Conservation (phyloP, 30 jellyfish, hydroid and myxozoan species). For the Clytia hemisphaerica region DNA sequence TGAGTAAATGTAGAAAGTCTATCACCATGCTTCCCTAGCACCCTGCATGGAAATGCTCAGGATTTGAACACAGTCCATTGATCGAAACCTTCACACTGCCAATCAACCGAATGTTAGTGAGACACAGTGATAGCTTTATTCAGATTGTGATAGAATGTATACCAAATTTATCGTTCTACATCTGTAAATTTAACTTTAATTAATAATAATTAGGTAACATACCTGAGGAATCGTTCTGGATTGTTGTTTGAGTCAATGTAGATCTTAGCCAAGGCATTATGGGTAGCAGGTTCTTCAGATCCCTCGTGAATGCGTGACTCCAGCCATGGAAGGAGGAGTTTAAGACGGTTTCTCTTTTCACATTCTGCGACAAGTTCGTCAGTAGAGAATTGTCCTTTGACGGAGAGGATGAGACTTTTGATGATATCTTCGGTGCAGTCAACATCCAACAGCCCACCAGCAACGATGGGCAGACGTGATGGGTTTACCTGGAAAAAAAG, state of each 20-base stretch:
- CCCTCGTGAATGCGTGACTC: conserved; percentile 96
- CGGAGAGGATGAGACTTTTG: conserved; percentile 86
- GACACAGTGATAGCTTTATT: no score
- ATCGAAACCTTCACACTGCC: no score
- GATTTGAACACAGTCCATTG: no score
- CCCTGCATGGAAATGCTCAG: no score
- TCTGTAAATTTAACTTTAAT: not conserved
- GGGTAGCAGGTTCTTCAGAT: conserved; percentile 99
- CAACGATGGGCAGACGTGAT: conserved; percentile 96
- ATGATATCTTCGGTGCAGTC: conserved; percentile 97
- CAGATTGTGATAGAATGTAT: not conserved
- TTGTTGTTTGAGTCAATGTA: conserved; percentile 97
- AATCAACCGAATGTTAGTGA: no score
- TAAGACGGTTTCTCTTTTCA: conserved; percentile 93
- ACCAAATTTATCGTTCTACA: no score
- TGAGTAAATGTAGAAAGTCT: no score
- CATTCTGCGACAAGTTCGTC: conserved; percentile 99
- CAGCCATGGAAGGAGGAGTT: conserved; percentile 89
- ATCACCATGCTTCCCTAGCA: no score
- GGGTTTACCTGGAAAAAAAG: conserved; percentile 99
- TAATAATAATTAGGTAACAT: conserved; percentile 5
- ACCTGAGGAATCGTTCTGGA: conserved; percentile 96
- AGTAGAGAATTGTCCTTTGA: conserved; percentile 90
- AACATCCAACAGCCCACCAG: conserved; percentile 97
- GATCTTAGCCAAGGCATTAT: conserved; percentile 95